These are phyloP conservation scores for Vombatus ursinus DNA, from an alignment of 2,113 vertebrate genomes.

Conservation along the genomic window DNA sequence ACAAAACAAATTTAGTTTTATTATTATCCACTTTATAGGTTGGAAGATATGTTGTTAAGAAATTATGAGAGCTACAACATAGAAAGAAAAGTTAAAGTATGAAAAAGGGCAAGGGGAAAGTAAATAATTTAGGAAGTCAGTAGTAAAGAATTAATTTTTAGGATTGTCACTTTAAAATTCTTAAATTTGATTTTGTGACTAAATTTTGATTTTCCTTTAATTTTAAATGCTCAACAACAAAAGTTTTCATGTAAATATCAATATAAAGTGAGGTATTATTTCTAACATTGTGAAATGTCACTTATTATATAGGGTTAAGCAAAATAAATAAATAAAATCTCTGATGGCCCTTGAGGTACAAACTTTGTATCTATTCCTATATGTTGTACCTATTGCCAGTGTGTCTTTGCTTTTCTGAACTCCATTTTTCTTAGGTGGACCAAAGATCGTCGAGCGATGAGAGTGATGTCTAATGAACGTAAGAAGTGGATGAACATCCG, in stretches of 20 bases:
- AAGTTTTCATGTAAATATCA: slow-evolving; percentile 19
- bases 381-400: slow-evolving; percentile 9
- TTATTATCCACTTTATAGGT: neutral
- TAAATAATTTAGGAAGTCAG: slow-evolving; percentile 4
- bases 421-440: slow-evolving; percentile 89
- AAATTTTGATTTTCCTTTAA: slow-evolving; percentile 9
- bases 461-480: slow-evolving; percentile 94
- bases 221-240: slow-evolving; percentile 19
- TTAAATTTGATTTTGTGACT: slow-evolving; percentile 22
- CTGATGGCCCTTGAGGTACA: slow-evolving; percentile 47
- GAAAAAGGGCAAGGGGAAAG: slow-evolving; percentile 24
- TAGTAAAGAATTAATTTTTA: slow-evolving; percentile 31
- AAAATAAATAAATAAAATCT: neutral
- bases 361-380: slow-evolving; percentile 38
- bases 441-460: slow-evolving; percentile 94
- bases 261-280: slow-evolving; percentile 23
- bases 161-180: slow-evolving; percentile 23
- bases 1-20: neutral
- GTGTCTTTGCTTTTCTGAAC: slow-evolving; percentile 62
- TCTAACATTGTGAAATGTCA: slow-evolving; percentile 44
- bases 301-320: slow-evolving; percentile 52
- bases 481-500: slow-evolving; percentile 97
- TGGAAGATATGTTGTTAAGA: neutral
- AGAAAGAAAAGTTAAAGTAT: slow-evolving; percentile 3
- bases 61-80: neutral